Evolutionary conservation across 2,113 vertebrate genomes (phyloP).

Genomic region (Perca flavescens): DNA sequence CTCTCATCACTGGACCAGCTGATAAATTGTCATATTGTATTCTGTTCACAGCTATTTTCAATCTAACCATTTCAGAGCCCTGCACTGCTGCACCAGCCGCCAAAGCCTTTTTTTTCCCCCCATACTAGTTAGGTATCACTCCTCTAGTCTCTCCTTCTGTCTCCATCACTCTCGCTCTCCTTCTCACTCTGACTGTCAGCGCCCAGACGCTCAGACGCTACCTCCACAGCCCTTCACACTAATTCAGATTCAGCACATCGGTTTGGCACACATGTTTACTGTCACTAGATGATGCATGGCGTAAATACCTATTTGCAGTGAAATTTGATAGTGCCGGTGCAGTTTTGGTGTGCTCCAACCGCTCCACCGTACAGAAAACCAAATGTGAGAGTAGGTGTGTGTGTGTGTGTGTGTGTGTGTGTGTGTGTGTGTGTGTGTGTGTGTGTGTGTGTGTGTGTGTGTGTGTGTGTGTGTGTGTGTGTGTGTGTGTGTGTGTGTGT

Average conservation of each 20-base stretch:
- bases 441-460: slow-evolving; percentile 21
- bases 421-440: slow-evolving; percentile 11
- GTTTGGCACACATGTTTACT: slow-evolving; percentile 75
- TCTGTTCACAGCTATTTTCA: slow-evolving; percentile 48
- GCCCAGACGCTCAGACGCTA: slow-evolving; percentile 75
- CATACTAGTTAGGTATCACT: slow-evolving; percentile 67
- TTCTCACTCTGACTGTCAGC: slow-evolving; percentile 45
- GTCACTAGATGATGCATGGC: slow-evolving; percentile 75
- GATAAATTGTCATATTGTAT: slow-evolving; percentile 45
- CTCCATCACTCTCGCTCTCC: slow-evolving; percentile 37
- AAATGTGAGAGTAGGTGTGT: slow-evolving; percentile 17
- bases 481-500: slow-evolving; percentile 19
- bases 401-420: slow-evolving; percentile 2
- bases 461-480: slow-evolving; percentile 5
- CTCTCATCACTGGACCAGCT: slow-evolving; percentile 12
- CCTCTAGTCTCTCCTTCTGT: slow-evolving; percentile 48
- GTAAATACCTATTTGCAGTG: slow-evolving; percentile 80
- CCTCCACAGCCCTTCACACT: slow-evolving; percentile 74
- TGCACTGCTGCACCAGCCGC: slow-evolving; percentile 40
- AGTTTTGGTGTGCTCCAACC: slow-evolving; percentile 58
- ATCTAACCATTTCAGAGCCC: slow-evolving; percentile 21
- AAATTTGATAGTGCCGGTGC: slow-evolving; percentile 74
- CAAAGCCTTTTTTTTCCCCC: slow-evolving; percentile 46
- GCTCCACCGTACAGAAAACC: slow-evolving; percentile 59
- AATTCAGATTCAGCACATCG: slow-evolving; percentile 74